Evolutionary conservation across 2,888 invertebrate genomes (phyloP), one percentile per base, ranked within the genome.

Genomic region (Dichetophora obliterata): DNA sequence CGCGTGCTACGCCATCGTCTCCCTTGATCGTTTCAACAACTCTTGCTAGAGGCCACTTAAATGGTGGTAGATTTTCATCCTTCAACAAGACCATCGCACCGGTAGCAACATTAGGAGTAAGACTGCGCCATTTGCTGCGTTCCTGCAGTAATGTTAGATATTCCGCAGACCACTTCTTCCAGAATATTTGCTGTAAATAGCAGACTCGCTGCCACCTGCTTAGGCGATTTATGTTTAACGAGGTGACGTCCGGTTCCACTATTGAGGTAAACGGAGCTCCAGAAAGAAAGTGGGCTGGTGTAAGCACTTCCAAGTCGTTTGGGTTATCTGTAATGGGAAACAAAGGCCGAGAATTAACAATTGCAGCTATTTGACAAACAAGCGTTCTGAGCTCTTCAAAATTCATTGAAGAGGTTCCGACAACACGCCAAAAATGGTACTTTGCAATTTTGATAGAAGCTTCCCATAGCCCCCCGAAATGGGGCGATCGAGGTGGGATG

Each of bases 291-390:
- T 79, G 74, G 0, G 63, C 74, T 14, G 76, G 78, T 3, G 78
- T 76, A 37, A 70, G 14, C 34, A 78, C 73, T 16, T 78, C 80
- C 27, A 81, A 54, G 66, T 80, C 79, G 57, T 79, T 79, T 14
- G 79, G 77, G 50, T 79, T 77, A 57, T 80, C 80, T 77, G 80
- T 61, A 75, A 81, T 77, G 34, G 80, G 80, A 77, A 75, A 81
- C 31, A 80, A 43, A 37, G 77, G 79, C 9, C 81, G 43, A 48
- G 79, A 81, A 50, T 81, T 81, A 27, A 82, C 72, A 22, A 79
- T 75, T 6, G 80, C 79, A n/a, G 78, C 72, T 68, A 81, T 77
- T 77, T 81, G 70, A 37, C 76, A 79, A 2, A 77, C 72, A 27
- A 80, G 50, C 2, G 77, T 79, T 5, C 77, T 34, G 24, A 78